Evolutionary conservation across 2,888 invertebrate species (phyloP), one percentile per base, ranked within the genome.

Genomic region (Cistogaster globosa): DNA sequence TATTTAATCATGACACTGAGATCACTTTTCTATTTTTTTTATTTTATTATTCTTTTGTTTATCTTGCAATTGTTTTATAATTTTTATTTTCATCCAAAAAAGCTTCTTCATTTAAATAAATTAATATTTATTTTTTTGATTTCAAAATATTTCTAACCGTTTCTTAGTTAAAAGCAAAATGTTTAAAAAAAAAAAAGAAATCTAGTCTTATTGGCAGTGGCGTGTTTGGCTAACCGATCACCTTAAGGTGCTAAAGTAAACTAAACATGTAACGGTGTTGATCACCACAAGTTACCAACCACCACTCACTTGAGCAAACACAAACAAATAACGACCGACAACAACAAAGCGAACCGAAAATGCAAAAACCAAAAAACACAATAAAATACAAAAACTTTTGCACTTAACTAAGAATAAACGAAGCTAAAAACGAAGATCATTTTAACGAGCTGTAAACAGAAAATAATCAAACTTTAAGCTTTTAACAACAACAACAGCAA

Each of bases 181-280:
- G 32, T 11, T 12, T n/a, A n/a, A 45, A 36, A 51, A 45, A 72
- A n/a, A 22, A 38, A 62, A 45, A 60, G n/a, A n/a, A 51, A 38
- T 22, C 38, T 74, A 8, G 36, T 63, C 6, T 53, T 74, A 16
- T 62, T 45, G 62, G 36, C 42, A 58, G 77, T 68, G 77, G 74
- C 77, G 81, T 63, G 71, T 65, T 75, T 36, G 53, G 53, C 48
- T 79, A 58, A 82, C 85, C 85, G 82, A 78, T 85, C 82, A 65
- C 85, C 82, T 85, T 71, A 78, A 85, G 75, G 78, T 85, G 85
- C 85, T 82, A 82, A 85, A 85, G 78, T 85, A 78, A 85, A 85
- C 85, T 85, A 75, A 85, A 85, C 82, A 75, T 71, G 78, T 85
- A 85, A 85, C 82, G 85, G 85, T 82, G 78, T 78, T 79, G 82